Percentiles rank a stretch among this genome's conserved stretches.
Conservation (phyloP, 2,113 vertebrate species). For the Cyanistes caeruleus region DNA sequence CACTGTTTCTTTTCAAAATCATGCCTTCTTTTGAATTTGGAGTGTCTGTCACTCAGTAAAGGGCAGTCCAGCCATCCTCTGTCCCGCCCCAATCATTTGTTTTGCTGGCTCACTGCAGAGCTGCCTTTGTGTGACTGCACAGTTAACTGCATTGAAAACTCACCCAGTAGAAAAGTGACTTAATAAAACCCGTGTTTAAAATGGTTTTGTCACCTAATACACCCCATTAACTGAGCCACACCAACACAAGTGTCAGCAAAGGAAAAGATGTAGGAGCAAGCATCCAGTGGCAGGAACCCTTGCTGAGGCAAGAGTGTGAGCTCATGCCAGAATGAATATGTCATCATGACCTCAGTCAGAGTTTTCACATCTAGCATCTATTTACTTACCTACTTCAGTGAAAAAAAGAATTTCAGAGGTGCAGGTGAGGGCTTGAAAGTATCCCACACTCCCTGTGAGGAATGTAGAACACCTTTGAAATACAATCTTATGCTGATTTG, state of each 20-base stretch:
- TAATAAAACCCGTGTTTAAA: neutral
- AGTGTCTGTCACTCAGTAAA: neutral
- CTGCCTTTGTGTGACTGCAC: neutral
- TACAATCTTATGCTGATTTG: neutral
- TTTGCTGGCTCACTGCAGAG: neutral
- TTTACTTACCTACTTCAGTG: conserved; percentile 15
- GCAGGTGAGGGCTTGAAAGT: conserved; percentile 24
- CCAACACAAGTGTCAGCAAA: neutral
- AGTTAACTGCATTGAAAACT: neutral
- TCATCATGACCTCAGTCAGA: neutral
- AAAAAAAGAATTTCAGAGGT: conserved; percentile 37
- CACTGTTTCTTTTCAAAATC: neutral
- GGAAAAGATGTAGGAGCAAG: neutral
- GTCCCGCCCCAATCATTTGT: neutral
- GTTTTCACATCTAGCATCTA: neutral
- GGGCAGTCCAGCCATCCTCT: neutral
- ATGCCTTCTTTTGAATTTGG: neutral
- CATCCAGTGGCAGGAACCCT: neutral
- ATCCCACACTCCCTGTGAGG: neutral
- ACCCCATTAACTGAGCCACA: neutral
- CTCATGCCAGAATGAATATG: neutral
- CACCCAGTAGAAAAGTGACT: neutral
- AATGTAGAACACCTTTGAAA: conserved; percentile 28
- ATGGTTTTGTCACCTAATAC: neutral
- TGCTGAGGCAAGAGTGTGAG: neutral